phyloP scores from a whole-genome alignment of 2,113 vertebrate species.

The Montifringilla adamsi region DNA sequence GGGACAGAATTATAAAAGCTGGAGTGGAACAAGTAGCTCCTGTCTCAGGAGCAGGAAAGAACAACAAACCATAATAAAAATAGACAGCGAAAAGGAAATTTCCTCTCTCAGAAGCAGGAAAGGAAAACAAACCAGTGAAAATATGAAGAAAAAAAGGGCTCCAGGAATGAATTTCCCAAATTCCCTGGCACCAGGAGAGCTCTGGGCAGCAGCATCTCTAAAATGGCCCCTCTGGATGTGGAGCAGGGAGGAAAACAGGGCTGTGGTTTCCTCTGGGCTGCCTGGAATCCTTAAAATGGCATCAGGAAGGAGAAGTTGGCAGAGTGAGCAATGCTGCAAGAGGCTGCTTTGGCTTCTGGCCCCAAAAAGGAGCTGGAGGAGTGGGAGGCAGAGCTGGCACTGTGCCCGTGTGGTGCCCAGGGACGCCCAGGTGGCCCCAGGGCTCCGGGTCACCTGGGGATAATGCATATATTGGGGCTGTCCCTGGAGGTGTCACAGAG shows the following conservation, averaged over 20 bases:
- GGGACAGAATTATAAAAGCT: rapidly evolving
- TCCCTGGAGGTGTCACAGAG: background rate
- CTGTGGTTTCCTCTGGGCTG: background rate
- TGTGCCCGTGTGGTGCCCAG: rapidly evolving
- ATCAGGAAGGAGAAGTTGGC: constrained; percentile 49
- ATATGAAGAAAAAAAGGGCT: too few species aligned
- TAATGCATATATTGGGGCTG: background rate
- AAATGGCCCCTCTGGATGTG: background rate
- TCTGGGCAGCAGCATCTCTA: background rate
- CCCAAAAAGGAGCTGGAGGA: background rate
- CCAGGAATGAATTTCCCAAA: background rate
- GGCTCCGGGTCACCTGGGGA: rapidly evolving
- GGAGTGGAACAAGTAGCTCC: background rate
- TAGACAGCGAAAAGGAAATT: too few species aligned
- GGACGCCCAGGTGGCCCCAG: rapidly evolving
- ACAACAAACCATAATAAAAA: too few species aligned
- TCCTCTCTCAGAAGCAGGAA: too few species aligned
- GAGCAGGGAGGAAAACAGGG: background rate
- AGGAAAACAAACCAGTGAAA: too few species aligned
- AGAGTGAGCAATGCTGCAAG: background rate
- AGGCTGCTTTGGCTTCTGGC: background rate
- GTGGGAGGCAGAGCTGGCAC: background rate
- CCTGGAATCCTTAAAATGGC: background rate
- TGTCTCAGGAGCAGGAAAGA: too few species aligned
- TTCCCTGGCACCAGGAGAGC: background rate